These are phyloP conservation scores for Andrena fulva DNA, from an alignment of 2,888 invertebrate genomes.

Conservation along the genomic window DNA sequence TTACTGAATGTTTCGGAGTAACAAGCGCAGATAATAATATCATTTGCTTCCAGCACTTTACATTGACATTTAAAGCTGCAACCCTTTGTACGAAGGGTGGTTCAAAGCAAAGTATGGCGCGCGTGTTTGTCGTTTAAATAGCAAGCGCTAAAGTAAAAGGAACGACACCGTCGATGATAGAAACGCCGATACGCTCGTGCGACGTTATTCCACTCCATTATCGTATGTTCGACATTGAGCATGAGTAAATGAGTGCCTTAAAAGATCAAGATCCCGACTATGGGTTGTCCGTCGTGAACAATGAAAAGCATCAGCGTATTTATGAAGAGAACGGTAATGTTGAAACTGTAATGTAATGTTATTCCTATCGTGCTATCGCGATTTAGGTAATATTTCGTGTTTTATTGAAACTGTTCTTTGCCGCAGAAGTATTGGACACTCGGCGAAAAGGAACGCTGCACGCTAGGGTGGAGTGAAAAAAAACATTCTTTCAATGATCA, in stretches of 20 bases:
- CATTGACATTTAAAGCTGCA: neutral
- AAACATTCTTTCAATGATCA: too few species aligned
- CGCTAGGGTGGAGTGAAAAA: too few species aligned
- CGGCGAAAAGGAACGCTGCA: too few species aligned
- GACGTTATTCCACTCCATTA: neutral
- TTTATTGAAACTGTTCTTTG: neutral
- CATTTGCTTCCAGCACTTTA: constrained; percentile 10
- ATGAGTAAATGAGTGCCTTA: constrained; percentile 72
- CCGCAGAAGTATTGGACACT: too few species aligned
- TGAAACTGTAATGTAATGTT: neutral
- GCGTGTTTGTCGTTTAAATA: constrained; percentile 8
- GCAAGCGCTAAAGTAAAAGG: neutral
- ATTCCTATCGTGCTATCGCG: neutral
- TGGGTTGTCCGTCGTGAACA: constrained; percentile 73
- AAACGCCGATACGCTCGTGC: neutral
- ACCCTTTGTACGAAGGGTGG: neutral
- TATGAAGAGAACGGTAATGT: constrained; percentile 79
- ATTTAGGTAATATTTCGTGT: neutral
- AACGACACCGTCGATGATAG: neutral
- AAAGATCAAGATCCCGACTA: constrained; percentile 83
- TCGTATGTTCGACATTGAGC: constrained; percentile 18
- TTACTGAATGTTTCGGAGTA: neutral
- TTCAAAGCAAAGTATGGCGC: neutral
- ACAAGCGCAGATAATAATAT: constrained; percentile 5
- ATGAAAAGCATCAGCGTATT: constrained; percentile 76